phyloP scores from a whole-genome alignment of 2,888 invertebrate genomes.

The Eueremaeus valkanovi region DNA sequence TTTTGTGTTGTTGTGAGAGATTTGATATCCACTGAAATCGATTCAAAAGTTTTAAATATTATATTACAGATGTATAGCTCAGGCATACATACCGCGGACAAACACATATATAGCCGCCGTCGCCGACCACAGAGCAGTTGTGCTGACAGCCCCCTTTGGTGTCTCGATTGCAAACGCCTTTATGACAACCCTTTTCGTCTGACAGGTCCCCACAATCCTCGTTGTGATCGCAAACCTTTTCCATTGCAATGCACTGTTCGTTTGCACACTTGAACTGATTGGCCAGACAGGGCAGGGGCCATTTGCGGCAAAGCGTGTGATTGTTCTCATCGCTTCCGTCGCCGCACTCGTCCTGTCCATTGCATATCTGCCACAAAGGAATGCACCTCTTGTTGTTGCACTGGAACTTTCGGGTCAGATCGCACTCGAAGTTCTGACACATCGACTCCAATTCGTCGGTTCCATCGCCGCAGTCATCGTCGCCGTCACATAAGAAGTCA shows the following conservation, averaged over 20 bases:
- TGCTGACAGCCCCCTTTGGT: constrained; percentile 81
- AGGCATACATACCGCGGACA: constrained; percentile 61
- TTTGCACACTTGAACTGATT: constrained; percentile 79
- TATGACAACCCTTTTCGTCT: constrained; percentile 84
- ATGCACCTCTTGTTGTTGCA: constrained; percentile 72
- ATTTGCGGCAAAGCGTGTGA: constrained; percentile 77
- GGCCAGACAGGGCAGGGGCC: constrained; percentile 60
- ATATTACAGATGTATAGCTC: background rate
- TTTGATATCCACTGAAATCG: constrained; percentile 77
- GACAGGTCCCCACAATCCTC: constrained; percentile 87
- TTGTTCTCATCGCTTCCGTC: constrained; percentile 95
- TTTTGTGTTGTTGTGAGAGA: constrained; percentile 72
- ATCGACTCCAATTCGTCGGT: constrained; percentile 67
- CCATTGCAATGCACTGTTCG: constrained; percentile 72
- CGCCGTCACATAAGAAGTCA: constrained; percentile 83
- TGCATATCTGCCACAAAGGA: constrained; percentile 61
- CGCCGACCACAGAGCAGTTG: constrained; percentile 75
- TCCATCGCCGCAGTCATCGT: constrained; percentile 84
- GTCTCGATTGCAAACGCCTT: constrained; percentile 51
- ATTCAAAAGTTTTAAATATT: background rate
- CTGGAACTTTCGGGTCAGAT: constrained; percentile 75
- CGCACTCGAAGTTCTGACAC: constrained; percentile 58
- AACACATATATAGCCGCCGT: constrained; percentile 77
- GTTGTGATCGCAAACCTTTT: constrained; percentile 77
- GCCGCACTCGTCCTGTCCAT: constrained; percentile 86